These are phyloP conservation scores for Zophobas morio DNA, from an alignment of 1,140 invertebrate genomes.

Conservation along the genomic window DNA sequence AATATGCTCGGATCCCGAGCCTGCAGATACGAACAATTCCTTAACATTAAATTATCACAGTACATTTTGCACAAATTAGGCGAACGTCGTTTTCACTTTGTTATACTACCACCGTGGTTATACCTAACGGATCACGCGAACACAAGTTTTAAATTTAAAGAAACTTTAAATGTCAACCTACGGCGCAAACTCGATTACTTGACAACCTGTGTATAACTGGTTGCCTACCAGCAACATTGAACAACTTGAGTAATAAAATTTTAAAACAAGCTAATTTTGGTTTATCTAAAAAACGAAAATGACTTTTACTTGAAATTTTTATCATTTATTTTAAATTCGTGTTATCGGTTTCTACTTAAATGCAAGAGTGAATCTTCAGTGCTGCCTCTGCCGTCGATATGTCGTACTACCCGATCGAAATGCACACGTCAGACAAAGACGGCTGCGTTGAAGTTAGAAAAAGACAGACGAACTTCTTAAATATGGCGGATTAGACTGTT, in stretches of 20 bases:
- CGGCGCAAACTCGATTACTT: too few species aligned
- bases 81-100: too few species aligned
- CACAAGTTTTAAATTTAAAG: background rate
- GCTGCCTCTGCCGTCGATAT: conserved; percentile 23
- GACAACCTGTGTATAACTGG: too few species aligned
- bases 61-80: background rate
- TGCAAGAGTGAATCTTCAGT: conserved; percentile 7
- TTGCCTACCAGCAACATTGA: too few species aligned
- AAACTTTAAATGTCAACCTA: too few species aligned
- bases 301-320: background rate
- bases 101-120: too few species aligned
- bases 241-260: too few species aligned
- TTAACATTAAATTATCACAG: background rate
- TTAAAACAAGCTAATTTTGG: too few species aligned
- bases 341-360: too few species aligned
- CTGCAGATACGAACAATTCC: background rate
- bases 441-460: conserved; percentile 26
- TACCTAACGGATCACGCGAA: background rate
- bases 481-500: conserved; percentile 62
- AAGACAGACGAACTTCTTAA: conserved; percentile 53
- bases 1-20: conserved; percentile 21
- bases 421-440: conserved; percentile 52
- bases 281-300: too few species aligned
- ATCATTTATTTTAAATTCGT: too few species aligned
- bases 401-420: conserved; percentile 46